A percentile compares a stretch with the other conserved stretches of the same genome.
Conservation (phyloP, 2,888 invertebrate species). For the Eupeodes luniger region DNA sequence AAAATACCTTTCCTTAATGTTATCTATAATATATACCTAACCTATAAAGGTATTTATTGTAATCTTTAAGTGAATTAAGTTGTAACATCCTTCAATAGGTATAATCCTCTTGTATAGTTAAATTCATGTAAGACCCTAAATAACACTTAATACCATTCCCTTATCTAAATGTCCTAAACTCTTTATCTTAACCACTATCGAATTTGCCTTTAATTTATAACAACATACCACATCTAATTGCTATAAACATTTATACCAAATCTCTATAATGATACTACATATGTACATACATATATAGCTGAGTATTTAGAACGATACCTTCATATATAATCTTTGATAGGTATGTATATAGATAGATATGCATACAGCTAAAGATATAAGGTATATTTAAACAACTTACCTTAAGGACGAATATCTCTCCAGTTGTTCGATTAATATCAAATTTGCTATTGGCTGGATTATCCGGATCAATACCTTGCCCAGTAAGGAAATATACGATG, state of each 20-base stretch:
- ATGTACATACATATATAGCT: too few species aligned
- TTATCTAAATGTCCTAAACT: not conserved
- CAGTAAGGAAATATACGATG: conserved; percentile 97
- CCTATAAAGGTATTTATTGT: not conserved
- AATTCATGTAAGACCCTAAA: conserved; percentile 22
- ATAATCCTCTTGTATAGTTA: conserved; percentile 12
- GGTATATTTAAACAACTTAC: conserved; percentile 85
- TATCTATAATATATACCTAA: too few species aligned
- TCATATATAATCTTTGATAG: too few species aligned
- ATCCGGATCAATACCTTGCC: conserved; percentile 97
- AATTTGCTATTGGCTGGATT: conserved; percentile 98
- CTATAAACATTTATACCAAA: conserved; percentile 8
- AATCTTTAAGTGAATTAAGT: conserved; percentile 9
- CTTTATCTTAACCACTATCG: not conserved
- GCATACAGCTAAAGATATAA: too few species aligned
- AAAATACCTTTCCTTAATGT: too few species aligned
- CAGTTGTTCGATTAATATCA: conserved; percentile 97
- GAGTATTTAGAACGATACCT: too few species aligned
- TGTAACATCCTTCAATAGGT: not conserved
- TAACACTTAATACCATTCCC: not conserved
- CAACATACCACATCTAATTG: conserved; percentile 29
- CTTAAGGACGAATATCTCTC: conserved; percentile 97
- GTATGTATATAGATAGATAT: not conserved
- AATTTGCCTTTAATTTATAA: conserved; percentile 12
- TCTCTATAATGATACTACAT: not conserved